Base-by-base conservation (phyloP, 1,140 invertebrate species). In the Drosophila subpulchrella region DNA sequence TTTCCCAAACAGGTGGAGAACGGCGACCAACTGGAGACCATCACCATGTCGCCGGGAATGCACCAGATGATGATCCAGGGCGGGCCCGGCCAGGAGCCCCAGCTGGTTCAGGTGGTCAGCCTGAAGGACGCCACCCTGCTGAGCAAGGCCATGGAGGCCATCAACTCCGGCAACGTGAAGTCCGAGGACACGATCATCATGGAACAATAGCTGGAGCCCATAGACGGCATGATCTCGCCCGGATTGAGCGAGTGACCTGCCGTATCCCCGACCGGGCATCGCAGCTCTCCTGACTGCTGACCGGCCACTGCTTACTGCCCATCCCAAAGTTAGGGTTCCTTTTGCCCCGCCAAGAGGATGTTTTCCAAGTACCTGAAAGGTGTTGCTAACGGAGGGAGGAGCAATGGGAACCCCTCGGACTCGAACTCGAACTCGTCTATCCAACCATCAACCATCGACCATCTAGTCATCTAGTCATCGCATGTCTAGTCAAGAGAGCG, bases 11-110 rank as follows among this genome's bases (percentile, higher is more conserved):
- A 95, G 94, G 94, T 96, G 75, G 95, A 96, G 62, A 94, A 94
- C 81, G 94, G 94, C 30, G 95, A 95, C 81, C 94, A 92, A 77
- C 94, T 94, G 93, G 96, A 95, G 93, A 95, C 94, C 72, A 94
- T 94, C 75, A 96, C 94, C 62, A 95, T 95, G 92, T 95, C 94
- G 77, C 95, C 94, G 60, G 95, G 93, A 65, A 96, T 96, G 91
- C 96, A 96, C 82, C 96, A 96, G 73, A 96, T 97, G 93, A 96
- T 96, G 93, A 95, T 97, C 91, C 94, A 96, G 93, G 93, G 95
- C 77, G 93, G 95, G 5, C 94, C 94, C 7, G 95, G 95, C 39
- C 93, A 94, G 38, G 95, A 96, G 78, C 95, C 95, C 44, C 96
- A 97, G 92, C 96, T 96, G 65, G 93, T 97, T 67, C 96, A 97